phyloP scores from a whole-genome alignment of 2,797 vertebrate species.

The Acrocephalus scirpaceus region DNA sequence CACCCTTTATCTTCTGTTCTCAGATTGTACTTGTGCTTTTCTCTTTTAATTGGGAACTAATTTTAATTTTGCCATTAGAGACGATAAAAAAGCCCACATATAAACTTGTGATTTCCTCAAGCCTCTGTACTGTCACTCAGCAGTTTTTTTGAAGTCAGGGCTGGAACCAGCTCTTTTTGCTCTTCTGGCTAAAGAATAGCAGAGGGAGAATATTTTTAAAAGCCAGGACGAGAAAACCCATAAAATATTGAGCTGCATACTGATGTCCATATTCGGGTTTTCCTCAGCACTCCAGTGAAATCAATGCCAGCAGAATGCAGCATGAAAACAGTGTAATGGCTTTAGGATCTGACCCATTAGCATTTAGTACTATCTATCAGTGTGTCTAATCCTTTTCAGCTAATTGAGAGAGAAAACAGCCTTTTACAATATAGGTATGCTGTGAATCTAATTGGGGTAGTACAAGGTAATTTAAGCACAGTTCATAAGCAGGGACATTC shows the following conservation, averaged over 20 bases:
- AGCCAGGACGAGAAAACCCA: slow-evolving; percentile 61
- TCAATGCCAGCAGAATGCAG: slow-evolving; percentile 20
- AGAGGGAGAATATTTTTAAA: slow-evolving; percentile 68
- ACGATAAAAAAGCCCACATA: slow-evolving; percentile 65
- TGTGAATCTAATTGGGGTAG: slow-evolving; percentile 75
- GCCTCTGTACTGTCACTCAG: slow-evolving; percentile 64
- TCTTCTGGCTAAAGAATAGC: slow-evolving; percentile 70
- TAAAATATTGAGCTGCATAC: slow-evolving; percentile 77
- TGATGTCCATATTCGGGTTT: slow-evolving; percentile 37
- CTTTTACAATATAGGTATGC: slow-evolving; percentile 62
- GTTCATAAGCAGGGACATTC: slow-evolving; percentile 54
- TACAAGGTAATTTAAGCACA: slow-evolving; percentile 70
- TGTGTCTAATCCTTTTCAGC: slow-evolving; percentile 69
- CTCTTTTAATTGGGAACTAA: slow-evolving; percentile 79
- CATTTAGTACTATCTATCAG: slow-evolving; percentile 64
- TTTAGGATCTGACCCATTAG: slow-evolving; percentile 55
- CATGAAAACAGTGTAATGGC: slow-evolving; percentile 2
- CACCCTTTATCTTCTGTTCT: slow-evolving; percentile 71
- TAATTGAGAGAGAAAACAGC: slow-evolving; percentile 74
- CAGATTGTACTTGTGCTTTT: slow-evolving; percentile 70
- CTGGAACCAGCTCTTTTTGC: slow-evolving; percentile 59
- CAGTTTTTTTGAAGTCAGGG: slow-evolving; percentile 35
- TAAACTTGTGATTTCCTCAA: slow-evolving; percentile 67
- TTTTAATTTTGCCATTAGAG: slow-evolving; percentile 76
- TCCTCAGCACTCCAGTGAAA: slow-evolving; percentile 36